Conservation (phyloP, 2,113 vertebrate genomes). For the Odontesthes bonariensis region DNA sequence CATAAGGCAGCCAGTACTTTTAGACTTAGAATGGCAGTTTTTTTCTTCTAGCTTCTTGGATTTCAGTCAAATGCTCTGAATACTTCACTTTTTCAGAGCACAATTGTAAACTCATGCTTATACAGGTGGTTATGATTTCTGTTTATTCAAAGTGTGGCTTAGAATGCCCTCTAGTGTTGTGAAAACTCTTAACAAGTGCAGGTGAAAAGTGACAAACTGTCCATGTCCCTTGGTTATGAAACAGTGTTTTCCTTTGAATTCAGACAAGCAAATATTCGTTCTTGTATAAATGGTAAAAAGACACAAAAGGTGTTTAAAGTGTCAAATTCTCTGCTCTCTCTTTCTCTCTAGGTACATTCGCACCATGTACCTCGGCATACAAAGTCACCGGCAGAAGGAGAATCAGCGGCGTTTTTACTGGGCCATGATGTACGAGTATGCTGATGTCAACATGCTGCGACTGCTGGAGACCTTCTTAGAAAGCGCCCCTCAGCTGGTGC, state of each 20-base stretch:
- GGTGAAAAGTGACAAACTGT: not conserved
- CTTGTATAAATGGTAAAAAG: not conserved
- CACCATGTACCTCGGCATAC: slow-evolving; percentile 98
- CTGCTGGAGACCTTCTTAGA: slow-evolving; percentile 98
- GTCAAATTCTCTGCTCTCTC: slow-evolving; percentile 12
- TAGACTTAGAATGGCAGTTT: too few species aligned
- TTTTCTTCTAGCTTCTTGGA: too few species aligned
- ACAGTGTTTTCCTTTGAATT: not conserved
- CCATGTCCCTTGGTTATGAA: not conserved
- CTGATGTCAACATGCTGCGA: slow-evolving; percentile 98
- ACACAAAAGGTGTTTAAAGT: not conserved
- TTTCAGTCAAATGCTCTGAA: not conserved
- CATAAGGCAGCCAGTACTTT: too few species aligned
- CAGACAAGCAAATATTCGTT: not conserved
- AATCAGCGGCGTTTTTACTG: slow-evolving; percentile 99
- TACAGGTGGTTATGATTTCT: slow-evolving; percentile 4
- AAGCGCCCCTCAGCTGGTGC: slow-evolving; percentile 99
- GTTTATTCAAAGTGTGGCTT: slow-evolving; percentile 22
- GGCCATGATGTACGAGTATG: slow-evolving; percentile 99
- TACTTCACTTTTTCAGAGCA: not conserved
- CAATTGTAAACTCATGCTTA: not conserved
- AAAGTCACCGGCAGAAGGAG: slow-evolving; percentile 97
- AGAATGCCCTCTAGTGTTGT: slow-evolving; percentile 55
- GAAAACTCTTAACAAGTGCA: slow-evolving; percentile 3
- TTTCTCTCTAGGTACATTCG: slow-evolving; percentile 90